These are phyloP conservation scores for Lysandra coridon DNA, from an alignment of 2,888 invertebrate genomes.

Conservation along the genomic window DNA sequence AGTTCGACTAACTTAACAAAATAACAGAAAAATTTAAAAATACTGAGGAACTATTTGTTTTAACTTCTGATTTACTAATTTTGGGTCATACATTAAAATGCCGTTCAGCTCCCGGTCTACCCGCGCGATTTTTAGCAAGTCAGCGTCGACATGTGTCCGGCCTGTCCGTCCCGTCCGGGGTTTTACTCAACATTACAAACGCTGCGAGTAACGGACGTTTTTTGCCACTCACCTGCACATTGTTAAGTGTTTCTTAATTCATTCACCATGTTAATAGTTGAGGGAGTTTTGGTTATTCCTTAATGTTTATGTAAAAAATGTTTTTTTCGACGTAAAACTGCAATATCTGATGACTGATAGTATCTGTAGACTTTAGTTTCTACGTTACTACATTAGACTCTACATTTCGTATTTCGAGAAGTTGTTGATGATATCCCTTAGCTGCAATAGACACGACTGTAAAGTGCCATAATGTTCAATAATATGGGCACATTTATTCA, in stretches of 20 bases:
- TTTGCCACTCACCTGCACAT: slow-evolving; percentile 42
- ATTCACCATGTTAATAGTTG: slow-evolving; percentile 16
- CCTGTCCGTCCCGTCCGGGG: slow-evolving; percentile 50
- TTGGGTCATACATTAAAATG: not conserved
- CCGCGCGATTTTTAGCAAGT: slow-evolving; percentile 58
- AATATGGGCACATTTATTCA: not conserved
- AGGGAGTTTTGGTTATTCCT: not conserved
- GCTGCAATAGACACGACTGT: too few species aligned
- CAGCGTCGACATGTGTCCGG: slow-evolving; percentile 72
- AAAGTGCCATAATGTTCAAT: too few species aligned
- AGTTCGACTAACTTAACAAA: too few species aligned
- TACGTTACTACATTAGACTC: too few species aligned
- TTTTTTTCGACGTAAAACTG: not conserved
- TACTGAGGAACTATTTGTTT: too few species aligned
- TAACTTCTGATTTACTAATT: too few species aligned
- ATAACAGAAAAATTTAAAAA: too few species aligned
- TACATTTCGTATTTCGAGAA: too few species aligned
- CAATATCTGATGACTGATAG: not conserved
- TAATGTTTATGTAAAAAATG: slow-evolving; percentile 7
- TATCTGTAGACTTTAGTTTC: not conserved
- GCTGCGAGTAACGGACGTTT: slow-evolving; percentile 74
- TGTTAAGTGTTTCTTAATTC: slow-evolving; percentile 29
- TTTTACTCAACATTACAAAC: slow-evolving; percentile 70
- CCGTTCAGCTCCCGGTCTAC: not conserved
- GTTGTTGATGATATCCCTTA: too few species aligned